phyloP scores from a whole-genome alignment of 2,113 vertebrate genomes.

The Probosciger aterrimus region DNA sequence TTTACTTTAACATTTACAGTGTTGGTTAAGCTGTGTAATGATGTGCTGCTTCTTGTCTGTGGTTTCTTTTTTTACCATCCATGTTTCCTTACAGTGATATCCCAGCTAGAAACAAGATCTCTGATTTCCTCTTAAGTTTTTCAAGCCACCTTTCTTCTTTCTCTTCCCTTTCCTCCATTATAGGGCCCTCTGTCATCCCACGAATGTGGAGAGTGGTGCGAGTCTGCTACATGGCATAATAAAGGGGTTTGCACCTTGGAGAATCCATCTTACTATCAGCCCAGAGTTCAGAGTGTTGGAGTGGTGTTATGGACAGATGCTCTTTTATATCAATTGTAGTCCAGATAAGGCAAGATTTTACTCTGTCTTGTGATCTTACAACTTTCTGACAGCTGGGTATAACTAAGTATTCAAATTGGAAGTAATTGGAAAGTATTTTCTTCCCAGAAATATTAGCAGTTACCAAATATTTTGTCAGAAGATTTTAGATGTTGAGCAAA shows the following conservation, averaged over 20 bases:
- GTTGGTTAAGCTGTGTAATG: conserved; percentile 1
- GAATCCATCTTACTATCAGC: neutral
- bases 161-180: neutral
- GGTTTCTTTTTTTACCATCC: neutral
- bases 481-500: neutral
- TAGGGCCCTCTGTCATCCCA: neutral
- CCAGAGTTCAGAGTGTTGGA: neutral
- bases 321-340: neutral
- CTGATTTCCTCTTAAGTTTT: neutral
- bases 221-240: neutral
- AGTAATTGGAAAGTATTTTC: neutral
- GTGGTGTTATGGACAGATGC: neutral
- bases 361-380: neutral
- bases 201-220: neutral
- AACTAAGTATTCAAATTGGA: neutral
- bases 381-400: neutral
- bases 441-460: neutral
- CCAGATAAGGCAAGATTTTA: neutral
- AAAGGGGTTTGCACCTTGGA: neutral
- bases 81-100: neutral
- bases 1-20: neutral
- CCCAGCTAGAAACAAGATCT: neutral
- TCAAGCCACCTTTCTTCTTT: neutral
- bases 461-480: neutral
- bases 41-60: neutral